These are phyloP conservation scores for Dreissena polymorpha DNA, from an alignment of 1,140 invertebrate species.

Conservation along the genomic window DNA sequence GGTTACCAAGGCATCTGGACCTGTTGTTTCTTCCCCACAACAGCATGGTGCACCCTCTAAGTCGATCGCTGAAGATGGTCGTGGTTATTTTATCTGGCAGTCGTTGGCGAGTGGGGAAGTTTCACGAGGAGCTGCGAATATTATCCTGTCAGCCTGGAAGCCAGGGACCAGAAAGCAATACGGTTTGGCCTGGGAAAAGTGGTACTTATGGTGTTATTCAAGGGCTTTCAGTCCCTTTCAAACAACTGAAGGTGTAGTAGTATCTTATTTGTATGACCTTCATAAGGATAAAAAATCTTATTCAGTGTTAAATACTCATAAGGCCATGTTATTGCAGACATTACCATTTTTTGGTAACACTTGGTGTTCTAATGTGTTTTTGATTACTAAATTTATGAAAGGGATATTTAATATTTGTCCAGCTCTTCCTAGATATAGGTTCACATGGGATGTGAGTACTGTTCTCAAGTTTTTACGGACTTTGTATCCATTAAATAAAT, in stretches of 20 bases:
- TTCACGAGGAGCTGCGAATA: background rate
- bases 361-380: too few species aligned
- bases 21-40: conserved; percentile 16
- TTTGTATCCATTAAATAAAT: too few species aligned
- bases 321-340: conserved; percentile 1
- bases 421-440: too few species aligned
- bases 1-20: conserved; percentile 36
- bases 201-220: conserved; percentile 28
- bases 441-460: too few species aligned
- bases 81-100: background rate
- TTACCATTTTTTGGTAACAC: background rate
- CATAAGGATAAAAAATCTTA: conserved; percentile 12
- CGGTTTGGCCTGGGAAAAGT: conserved; percentile 1
- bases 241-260: conserved; percentile 15
- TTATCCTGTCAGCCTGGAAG: background rate
- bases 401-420: too few species aligned
- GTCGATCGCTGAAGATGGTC: background rate
- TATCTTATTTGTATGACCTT: background rate
- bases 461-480: too few species aligned
- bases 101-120: background rate
- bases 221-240: background rate
- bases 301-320: conserved; percentile 18
- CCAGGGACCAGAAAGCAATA: conserved; percentile 35
- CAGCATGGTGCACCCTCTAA: background rate
- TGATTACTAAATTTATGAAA: too few species aligned